Evolutionary conservation across 2,113 vertebrate genomes (phyloP), one percentile per base, ranked within the genome.

Genomic region (Oxyura jamaicensis): DNA sequence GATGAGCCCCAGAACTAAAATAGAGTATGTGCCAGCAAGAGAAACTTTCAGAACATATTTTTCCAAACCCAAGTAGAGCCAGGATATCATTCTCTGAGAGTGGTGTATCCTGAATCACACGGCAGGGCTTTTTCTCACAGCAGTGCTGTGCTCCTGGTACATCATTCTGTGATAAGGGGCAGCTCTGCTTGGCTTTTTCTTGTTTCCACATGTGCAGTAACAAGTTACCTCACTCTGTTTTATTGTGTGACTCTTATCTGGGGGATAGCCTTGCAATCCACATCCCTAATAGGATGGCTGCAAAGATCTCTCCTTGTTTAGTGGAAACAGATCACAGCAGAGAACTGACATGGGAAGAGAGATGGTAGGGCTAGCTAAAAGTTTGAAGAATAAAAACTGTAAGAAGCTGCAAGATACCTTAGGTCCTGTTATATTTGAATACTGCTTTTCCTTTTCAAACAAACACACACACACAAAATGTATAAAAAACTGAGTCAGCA

Each of bases 1-100:
- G 66, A 93, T 96, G 92, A 97, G 59, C 44, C 88, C 86, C 68
- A 52, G 87, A 94, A 94, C 88, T 48, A 93, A 96, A 97, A 96
- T 96, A 97, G 96, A 89, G 58, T 87, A 92, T 97, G 96, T 86
- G 72, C 83, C 90, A 96, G 82, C 72, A 91, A 69, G 48, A 91
- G 81, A 94, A 92, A 46, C 67, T 95, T 94, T 96, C 93, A 91
- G 83, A 88, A 93, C 75, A 62, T 71, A 82, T 94, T 84, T 95
- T 97, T 88, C 80, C 86, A 67, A 73, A 85, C 83, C 73, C 5
- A 69, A 95, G 92, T 79, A 39, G 86, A 75, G 83, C 66, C 62
- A 63, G 2, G 8, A 11, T 90, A 60, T 84, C 85, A 50, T 75
- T 89, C 44, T 76, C 53, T 26, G 13, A 25, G 55, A 44, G 60